phyloP scores from a whole-genome alignment of 2,113 vertebrate genomes.

The Morone saxatilis region DNA sequence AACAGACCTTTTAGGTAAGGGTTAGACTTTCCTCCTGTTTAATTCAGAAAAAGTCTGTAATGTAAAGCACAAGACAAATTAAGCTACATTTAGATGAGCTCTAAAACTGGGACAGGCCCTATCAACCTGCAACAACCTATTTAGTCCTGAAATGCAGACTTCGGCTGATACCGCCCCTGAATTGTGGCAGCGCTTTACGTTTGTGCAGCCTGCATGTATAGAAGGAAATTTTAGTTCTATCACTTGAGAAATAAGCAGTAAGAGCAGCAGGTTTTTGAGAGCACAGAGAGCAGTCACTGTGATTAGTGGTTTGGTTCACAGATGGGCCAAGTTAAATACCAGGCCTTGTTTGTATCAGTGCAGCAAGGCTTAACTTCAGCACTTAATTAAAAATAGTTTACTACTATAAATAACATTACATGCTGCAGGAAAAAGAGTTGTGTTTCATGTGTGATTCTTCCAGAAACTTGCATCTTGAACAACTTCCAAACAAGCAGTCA shows the following conservation, averaged over 20 bases:
- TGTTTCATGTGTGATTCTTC: not conserved
- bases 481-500: not conserved
- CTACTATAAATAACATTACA: not conserved
- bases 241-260: not conserved
- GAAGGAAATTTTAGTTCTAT: not conserved
- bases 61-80: too few species aligned
- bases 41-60: too few species aligned
- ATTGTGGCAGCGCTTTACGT: not conserved
- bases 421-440: not conserved
- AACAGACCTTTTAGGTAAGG: too few species aligned
- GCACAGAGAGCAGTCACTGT: not conserved
- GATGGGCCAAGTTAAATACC: not conserved
- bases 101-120: not conserved
- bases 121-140: not conserved
- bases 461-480: not conserved
- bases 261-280: not conserved
- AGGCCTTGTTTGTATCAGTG: not conserved
- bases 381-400: not conserved
- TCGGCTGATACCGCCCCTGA: not conserved
- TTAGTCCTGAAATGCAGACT: not conserved
- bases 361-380: not conserved
- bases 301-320: not conserved
- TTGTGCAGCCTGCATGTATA: not conserved
- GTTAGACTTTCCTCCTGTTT: too few species aligned
- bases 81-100: conserved; percentile 21